Percentiles rank a stretch among this genome's conserved stretches.
Conservation (phyloP, 2,888 invertebrate genomes). For the Leistus spinibarbis region DNA sequence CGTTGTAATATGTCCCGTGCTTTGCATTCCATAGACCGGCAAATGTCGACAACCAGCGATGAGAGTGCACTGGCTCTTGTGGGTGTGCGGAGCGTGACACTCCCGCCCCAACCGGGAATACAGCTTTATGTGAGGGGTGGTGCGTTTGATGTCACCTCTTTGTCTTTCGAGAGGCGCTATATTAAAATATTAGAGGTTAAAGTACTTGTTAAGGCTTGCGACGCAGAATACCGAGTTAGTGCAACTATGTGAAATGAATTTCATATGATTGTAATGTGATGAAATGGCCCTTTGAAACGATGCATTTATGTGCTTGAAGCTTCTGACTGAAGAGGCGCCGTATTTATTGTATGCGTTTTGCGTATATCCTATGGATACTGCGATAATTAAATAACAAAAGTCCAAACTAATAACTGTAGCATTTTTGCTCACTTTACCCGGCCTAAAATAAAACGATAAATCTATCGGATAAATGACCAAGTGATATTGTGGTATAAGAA, state of each 20-base stretch:
- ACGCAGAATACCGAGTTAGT: conserved; percentile 9
- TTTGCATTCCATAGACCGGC: conserved; percentile 20
- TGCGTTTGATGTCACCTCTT: neutral
- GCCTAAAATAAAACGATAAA: too few relatives aligned
- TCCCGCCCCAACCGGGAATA: neutral
- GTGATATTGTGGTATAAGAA: too few relatives aligned
- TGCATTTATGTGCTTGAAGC: neutral
- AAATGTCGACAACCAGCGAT: neutral
- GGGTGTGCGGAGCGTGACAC: neutral
- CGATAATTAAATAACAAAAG: too few relatives aligned
- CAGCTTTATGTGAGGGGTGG: neutral
- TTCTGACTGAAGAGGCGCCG: too few relatives aligned
- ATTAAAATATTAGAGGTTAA: conserved; percentile 26
- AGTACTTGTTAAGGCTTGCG: conserved; percentile 1
- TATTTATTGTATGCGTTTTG: too few relatives aligned
- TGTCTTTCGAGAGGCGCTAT: conserved; percentile 1
- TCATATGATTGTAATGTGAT: conserved; percentile 8
- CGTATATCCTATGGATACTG: too few relatives aligned
- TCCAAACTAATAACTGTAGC: too few relatives aligned
- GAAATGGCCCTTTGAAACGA: neutral
- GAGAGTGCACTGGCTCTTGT: neutral
- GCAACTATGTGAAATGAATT: conserved; percentile 22
- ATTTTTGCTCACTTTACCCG: too few relatives aligned
- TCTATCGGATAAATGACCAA: too few relatives aligned
- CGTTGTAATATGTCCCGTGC: conserved; percentile 22